phyloP scores from a whole-genome alignment of 2,113 vertebrate genomes.

The Eulacestoma nigropectus region DNA sequence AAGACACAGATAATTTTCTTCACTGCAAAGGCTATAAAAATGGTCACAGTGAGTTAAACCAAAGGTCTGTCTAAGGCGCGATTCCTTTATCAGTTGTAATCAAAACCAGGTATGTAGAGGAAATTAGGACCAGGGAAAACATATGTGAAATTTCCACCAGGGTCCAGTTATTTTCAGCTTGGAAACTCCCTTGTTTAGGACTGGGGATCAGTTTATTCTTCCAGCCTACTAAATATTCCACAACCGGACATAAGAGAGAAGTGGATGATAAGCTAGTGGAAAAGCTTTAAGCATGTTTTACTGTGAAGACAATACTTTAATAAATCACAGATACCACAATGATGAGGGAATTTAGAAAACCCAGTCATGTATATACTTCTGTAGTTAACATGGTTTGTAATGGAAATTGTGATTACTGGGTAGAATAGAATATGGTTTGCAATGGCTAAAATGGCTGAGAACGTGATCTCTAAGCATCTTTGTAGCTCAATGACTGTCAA shows the following conservation, averaged over 20 bases:
- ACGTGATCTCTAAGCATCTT: background rate
- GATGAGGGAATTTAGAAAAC: background rate
- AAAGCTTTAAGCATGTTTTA: background rate
- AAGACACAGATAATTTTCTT: background rate
- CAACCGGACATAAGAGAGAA: fast-evolving
- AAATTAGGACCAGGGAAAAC: background rate
- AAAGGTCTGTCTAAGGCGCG: background rate
- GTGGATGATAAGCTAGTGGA: background rate
- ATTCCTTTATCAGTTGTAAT: background rate
- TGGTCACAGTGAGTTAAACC: background rate
- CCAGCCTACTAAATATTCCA: background rate
- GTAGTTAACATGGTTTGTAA: background rate
- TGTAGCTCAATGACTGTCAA: background rate
- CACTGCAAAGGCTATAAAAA: background rate
- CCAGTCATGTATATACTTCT: background rate
- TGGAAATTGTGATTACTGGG: background rate
- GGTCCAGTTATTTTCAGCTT: background rate
- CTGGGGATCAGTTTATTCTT: background rate
- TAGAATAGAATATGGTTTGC: background rate
- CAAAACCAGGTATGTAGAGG: background rate
- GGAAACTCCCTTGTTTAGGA: background rate
- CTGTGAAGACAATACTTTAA: background rate
- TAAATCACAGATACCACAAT: background rate
- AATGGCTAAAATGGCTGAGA: background rate
- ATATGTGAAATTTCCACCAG: background rate